phyloP scores from a whole-genome alignment of 2,797 vertebrate genomes.

The Clamator glandarius region DNA sequence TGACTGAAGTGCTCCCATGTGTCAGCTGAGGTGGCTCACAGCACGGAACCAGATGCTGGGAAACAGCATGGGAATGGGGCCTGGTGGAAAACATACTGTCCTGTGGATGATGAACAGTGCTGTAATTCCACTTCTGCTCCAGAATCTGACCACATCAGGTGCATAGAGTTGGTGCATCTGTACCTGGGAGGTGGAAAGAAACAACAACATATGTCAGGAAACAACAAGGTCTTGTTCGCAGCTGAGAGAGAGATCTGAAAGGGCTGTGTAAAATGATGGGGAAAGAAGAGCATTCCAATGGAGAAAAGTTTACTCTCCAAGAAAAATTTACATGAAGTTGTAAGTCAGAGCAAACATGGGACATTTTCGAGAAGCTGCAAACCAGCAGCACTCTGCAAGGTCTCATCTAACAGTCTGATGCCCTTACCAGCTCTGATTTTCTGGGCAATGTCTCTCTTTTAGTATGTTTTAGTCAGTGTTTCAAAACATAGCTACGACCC shows the following conservation, averaged over 20 bases:
- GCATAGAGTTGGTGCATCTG: not conserved
- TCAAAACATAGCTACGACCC: not conserved
- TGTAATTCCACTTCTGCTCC: not conserved
- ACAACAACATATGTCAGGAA: not conserved
- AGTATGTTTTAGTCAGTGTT: not conserved
- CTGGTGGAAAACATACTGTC: not conserved
- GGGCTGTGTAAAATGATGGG: not conserved
- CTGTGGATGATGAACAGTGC: not conserved
- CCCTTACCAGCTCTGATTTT: not conserved
- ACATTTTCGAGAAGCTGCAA: not conserved
- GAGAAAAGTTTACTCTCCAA: not conserved
- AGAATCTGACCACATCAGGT: accelerated
- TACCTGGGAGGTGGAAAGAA: not conserved
- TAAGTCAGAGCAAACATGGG: not conserved
- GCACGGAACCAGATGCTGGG: accelerated
- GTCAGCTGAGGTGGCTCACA: not conserved
- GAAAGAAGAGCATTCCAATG: not conserved
- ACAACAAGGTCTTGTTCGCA: not conserved
- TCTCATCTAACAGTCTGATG: not conserved
- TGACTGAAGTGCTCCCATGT: not conserved
- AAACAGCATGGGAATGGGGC: accelerated
- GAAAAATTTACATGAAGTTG: not conserved
- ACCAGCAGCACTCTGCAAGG: not conserved
- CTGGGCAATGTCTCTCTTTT: not conserved
- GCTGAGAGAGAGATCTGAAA: not conserved